phyloP scores from a whole-genome alignment of 2,113 vertebrate genomes.

The Pycnonotus jocosus region DNA sequence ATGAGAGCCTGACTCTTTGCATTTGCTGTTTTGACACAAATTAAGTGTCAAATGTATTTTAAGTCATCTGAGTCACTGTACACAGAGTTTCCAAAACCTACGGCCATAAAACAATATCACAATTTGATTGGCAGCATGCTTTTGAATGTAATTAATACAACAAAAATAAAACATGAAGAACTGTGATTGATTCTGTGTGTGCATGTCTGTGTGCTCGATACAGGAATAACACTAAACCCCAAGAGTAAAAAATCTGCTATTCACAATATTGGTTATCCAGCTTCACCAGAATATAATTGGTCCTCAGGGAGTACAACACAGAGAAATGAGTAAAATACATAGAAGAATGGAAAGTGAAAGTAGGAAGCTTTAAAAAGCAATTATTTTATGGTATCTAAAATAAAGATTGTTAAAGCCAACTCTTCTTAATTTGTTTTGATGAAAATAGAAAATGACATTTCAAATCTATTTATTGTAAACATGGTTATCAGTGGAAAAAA shows the following conservation, averaged over 20 bases:
- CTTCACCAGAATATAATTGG: conserved; percentile 26
- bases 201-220: background rate
- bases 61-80: background rate
- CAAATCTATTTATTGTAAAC: background rate
- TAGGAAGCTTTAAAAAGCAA: background rate
- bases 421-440: background rate
- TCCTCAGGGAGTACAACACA: background rate
- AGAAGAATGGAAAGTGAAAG: background rate
- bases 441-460: background rate
- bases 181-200: background rate
- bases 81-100: background rate
- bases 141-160: conserved; percentile 16
- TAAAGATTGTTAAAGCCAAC: background rate
- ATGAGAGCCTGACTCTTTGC: background rate
- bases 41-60: background rate
- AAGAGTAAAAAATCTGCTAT: background rate
- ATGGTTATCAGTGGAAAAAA: background rate
- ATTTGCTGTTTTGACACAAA: background rate
- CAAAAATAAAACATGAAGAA: conserved; percentile 1
- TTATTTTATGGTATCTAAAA: background rate
- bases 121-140: background rate
- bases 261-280: background rate
- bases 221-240: background rate
- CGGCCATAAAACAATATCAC: background rate
- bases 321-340: background rate